Evolutionary conservation across 2,113 vertebrate species (phyloP).

Genomic region (Coryphaenoides rupestris): DNA sequence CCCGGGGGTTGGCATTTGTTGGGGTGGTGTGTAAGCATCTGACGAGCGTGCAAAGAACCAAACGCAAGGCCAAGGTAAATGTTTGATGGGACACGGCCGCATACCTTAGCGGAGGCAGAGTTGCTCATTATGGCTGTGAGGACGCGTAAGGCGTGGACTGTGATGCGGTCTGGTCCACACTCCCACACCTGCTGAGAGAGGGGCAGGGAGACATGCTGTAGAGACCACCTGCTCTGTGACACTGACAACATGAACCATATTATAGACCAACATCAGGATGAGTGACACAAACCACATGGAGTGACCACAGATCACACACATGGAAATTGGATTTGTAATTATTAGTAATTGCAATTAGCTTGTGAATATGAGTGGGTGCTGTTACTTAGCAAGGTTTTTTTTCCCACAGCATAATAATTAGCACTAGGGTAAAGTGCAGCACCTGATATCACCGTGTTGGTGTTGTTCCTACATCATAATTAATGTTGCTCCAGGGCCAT

Average conservation of each 20-base stretch:
- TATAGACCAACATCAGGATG: too few relatives aligned
- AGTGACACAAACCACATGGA: too few relatives aligned
- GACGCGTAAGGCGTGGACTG: slow-evolving; percentile 85
- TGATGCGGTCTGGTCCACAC: slow-evolving; percentile 81
- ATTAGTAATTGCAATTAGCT: not conserved
- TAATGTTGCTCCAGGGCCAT: too few relatives aligned
- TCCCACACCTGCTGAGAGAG: slow-evolving; percentile 73
- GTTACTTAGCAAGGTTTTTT: not conserved
- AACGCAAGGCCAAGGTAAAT: not conserved
- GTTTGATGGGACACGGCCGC: slow-evolving; percentile 11
- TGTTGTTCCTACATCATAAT: too few relatives aligned
- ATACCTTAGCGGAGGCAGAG: slow-evolving; percentile 92
- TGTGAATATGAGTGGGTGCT: slow-evolving; percentile 7
- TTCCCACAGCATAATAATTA: slow-evolving; percentile 17
- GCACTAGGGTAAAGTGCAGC: slow-evolving; percentile 14
- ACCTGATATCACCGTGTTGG: too few relatives aligned
- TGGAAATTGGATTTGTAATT: not conserved
- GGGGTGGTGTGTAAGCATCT: too few relatives aligned
- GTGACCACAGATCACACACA: not conserved
- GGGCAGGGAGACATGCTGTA: slow-evolving; percentile 4
- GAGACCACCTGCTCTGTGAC: too few relatives aligned
- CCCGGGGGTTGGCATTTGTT: too few relatives aligned
- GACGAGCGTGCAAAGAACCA: too few relatives aligned
- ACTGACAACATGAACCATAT: too few relatives aligned
- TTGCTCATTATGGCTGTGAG: slow-evolving; percentile 94